phyloP scores from a whole-genome alignment of 2,113 vertebrate genomes.

The Potamarius usumacintae region DNA sequence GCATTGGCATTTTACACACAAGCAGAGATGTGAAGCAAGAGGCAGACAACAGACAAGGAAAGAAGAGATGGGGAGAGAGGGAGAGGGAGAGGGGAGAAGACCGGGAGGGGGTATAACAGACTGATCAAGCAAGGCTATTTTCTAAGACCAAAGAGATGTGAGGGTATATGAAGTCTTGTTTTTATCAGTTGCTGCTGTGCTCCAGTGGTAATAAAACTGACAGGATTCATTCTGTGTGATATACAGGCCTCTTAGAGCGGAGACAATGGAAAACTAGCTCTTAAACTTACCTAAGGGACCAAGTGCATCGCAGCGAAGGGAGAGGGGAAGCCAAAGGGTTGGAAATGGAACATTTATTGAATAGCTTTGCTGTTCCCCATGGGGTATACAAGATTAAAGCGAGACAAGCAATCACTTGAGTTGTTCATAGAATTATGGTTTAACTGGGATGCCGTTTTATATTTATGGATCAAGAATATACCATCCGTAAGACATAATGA shows the following conservation, averaged over 20 bases:
- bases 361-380: slow-evolving; percentile 64
- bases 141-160: slow-evolving; percentile 72
- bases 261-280: slow-evolving; percentile 81
- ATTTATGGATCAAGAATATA: slow-evolving; percentile 22
- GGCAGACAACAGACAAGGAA: slow-evolving; percentile 40
- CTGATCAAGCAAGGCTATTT: slow-evolving; percentile 78
- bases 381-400: slow-evolving; percentile 62
- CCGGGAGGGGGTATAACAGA: slow-evolving; percentile 63
- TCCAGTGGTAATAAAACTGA: slow-evolving; percentile 80
- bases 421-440: slow-evolving; percentile 39
- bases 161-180: slow-evolving; percentile 77
- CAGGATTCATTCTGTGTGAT: slow-evolving; percentile 80
- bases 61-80: slow-evolving; percentile 53
- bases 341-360: slow-evolving; percentile 77
- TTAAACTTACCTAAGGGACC: slow-evolving; percentile 81
- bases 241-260: slow-evolving; percentile 79
- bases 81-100: slow-evolving; percentile 20
- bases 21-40: slow-evolving; percentile 56
- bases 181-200: slow-evolving; percentile 74
- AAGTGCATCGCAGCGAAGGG: slow-evolving; percentile 56
- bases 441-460: slow-evolving; percentile 41
- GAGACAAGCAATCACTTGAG: slow-evolving; percentile 52
- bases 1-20: slow-evolving; percentile 66
- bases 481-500: slow-evolving; percentile 6
- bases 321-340: slow-evolving; percentile 42